Percentiles rank a stretch among this genome's conserved stretches.
Conservation (phyloP, 2,113 vertebrate genomes). For the Ranitomeya imitator region DNA sequence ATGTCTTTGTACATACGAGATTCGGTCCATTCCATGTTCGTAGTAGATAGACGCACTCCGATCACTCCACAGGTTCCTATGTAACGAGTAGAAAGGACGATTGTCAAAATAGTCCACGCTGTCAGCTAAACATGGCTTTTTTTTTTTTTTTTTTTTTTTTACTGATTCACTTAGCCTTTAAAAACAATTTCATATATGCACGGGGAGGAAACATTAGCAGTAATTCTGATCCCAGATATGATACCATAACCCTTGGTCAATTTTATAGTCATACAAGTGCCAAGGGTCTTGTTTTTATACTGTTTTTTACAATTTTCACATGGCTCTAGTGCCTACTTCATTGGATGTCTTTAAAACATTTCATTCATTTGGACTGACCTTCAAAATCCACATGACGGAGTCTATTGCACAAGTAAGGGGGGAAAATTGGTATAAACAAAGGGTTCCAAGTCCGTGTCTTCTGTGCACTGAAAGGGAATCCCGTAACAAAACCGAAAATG, state of each 20-base stretch:
- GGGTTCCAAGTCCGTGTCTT: not conserved
- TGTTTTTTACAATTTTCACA: slow-evolving; percentile 39
- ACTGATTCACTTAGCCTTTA: slow-evolving; percentile 51
- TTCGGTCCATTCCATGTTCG: slow-evolving; percentile 46
- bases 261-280: slow-evolving; percentile 39
- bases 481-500: not conserved
- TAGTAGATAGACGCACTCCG: slow-evolving; percentile 42
- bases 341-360: slow-evolving; percentile 33
- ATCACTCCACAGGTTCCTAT: slow-evolving; percentile 22
- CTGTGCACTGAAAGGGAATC: not conserved
- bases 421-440: not conserved
- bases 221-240: slow-evolving; percentile 5
- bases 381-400: not conserved
- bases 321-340: slow-evolving; percentile 37
- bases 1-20: slow-evolving; percentile 43
- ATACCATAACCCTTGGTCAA: slow-evolving; percentile 16
- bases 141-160: not conserved
- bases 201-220: slow-evolving; percentile 22
- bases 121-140: not conserved
- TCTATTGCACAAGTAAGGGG: not conserved
- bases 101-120: slow-evolving; percentile 12
- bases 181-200: slow-evolving; percentile 30
- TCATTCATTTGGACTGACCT: slow-evolving; percentile 1
- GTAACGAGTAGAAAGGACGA: slow-evolving; percentile 1
- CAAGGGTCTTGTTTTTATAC: slow-evolving; percentile 44